A percentile compares a stretch with the other conserved stretches of the same genome.
Evolutionary conservation across 2,113 vertebrate genomes (phyloP).

Genomic region (Pseudonaja textilis): DNA sequence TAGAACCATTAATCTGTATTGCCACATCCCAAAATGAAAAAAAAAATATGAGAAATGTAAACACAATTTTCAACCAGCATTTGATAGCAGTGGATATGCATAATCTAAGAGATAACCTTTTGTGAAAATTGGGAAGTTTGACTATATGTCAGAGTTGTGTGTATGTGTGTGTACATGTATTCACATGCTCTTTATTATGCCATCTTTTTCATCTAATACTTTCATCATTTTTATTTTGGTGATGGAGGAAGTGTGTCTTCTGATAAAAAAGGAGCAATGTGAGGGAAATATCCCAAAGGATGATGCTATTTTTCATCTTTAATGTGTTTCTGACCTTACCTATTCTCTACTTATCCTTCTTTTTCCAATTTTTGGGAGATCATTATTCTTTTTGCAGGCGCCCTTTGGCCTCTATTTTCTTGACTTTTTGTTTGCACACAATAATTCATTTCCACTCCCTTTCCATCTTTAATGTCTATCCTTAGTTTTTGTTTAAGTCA

Average conservation of each 20-base stretch:
- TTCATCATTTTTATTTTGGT: slow-evolving; percentile 28
- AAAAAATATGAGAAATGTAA: slow-evolving; percentile 65
- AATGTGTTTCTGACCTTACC: slow-evolving; percentile 31
- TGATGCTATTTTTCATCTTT: slow-evolving; percentile 21
- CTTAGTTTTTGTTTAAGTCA: background rate
- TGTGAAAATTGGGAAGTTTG: slow-evolving; percentile 52
- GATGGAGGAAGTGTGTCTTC: slow-evolving; percentile 6
- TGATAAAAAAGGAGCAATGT: slow-evolving; percentile 9
- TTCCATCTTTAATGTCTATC: background rate
- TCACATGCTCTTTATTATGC: slow-evolving; percentile 27
- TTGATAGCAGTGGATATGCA: slow-evolving; percentile 64
- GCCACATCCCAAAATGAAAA: slow-evolving; percentile 59
- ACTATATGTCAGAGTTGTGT: slow-evolving; percentile 48
- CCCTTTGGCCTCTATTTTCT: slow-evolving; percentile 27
- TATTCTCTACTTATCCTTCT: slow-evolving; percentile 26
- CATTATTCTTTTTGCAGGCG: slow-evolving; percentile 42
- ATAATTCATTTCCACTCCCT: slow-evolving; percentile 36
- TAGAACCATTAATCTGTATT: slow-evolving; percentile 61
- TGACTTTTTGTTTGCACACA: slow-evolving; percentile 29
- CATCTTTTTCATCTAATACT: slow-evolving; percentile 38
- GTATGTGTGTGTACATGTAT: background rate
- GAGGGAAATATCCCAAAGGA: slow-evolving; percentile 15
- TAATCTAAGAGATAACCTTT: slow-evolving; percentile 60
- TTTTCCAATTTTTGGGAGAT: slow-evolving; percentile 36
- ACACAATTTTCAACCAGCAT: slow-evolving; percentile 58